Percentiles rank a stretch among this genome's conserved stretches.
Evolutionary conservation across 2,797 vertebrate genomes (phyloP).

Genomic region (Melanogrammus aeglefinus): DNA sequence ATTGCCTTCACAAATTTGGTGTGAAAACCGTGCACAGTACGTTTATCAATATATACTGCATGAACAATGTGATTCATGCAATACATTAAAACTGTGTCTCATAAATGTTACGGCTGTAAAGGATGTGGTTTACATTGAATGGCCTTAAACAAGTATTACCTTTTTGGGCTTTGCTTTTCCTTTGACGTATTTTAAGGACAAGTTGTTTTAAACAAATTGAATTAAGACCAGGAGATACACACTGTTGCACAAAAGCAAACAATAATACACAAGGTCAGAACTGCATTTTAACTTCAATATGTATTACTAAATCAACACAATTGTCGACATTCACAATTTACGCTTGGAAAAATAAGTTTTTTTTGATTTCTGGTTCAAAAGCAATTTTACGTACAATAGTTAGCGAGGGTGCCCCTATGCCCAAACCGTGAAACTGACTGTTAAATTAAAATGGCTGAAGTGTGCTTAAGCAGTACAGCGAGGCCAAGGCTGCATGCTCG

Average conservation of each 20-base stretch:
- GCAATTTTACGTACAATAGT: constrained; percentile 14
- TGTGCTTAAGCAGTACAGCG: constrained; percentile 26
- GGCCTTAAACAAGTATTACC: not conserved
- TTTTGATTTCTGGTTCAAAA: constrained; percentile 17
- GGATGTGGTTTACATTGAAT: not conserved
- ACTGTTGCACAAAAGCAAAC: not conserved
- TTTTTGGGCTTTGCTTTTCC: not conserved
- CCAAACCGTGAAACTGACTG: constrained; percentile 22
- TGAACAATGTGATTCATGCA: not conserved
- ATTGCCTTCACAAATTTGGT: not conserved
- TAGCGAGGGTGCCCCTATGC: constrained; percentile 16
- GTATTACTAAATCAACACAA: not conserved
- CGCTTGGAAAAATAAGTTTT: not conserved
- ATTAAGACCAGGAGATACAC: not conserved
- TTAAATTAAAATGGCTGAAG: constrained; percentile 35
- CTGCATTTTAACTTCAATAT: not conserved
- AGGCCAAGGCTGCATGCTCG: constrained; percentile 29
- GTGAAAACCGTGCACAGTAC: not conserved
- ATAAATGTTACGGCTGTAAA: not conserved
- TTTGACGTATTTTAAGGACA: not conserved
- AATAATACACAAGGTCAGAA: not conserved
- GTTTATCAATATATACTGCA: not conserved
- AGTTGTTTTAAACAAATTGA: not conserved
- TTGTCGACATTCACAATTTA: constrained; percentile 1
- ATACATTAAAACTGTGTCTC: too few species aligned